phyloP scores from a whole-genome alignment of 92 coral and sea anemone genomes.

The Chrysogorgia sp. region DNA sequence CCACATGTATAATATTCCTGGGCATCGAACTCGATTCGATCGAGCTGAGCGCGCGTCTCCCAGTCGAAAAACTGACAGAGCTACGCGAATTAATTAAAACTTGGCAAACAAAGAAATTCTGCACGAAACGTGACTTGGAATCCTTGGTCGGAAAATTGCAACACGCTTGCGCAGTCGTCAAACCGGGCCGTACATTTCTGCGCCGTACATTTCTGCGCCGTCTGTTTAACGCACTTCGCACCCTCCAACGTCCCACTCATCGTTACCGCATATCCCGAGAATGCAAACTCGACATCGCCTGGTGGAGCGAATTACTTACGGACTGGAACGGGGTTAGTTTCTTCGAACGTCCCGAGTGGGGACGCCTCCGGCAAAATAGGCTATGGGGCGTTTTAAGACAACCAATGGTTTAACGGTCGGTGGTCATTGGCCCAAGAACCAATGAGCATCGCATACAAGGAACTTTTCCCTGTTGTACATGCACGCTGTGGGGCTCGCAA shows the following conservation, averaged over 20 bases:
- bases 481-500: conserved; percentile 15
- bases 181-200: conserved; percentile 33
- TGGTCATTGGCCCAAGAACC: conserved; percentile 11
- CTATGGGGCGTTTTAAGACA: conserved; percentile 14
- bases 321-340: conserved; percentile 28
- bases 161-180: conserved; percentile 30
- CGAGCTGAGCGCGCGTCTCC: not conserved
- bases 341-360: conserved; percentile 13
- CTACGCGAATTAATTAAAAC: no score
- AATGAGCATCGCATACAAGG: conserved; percentile 31
- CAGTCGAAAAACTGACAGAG: no score
- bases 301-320: conserved; percentile 31
- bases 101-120: not conserved
- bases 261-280: not conserved
- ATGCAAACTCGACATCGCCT: conserved; percentile 16
- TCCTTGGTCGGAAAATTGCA: conserved; percentile 32
- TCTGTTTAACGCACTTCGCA: conserved; percentile 14
- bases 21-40: conserved; percentile 39
- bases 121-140: not conserved
- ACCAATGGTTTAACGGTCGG: conserved; percentile 26
- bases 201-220: conserved; percentile 33
- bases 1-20: no score
- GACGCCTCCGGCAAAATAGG: conserved; percentile 15
- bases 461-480: conserved; percentile 27
- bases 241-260: conserved; percentile 14